These are phyloP conservation scores for Cyprinodon variegatus DNA, from an alignment of 2,113 vertebrate genomes.

Conservation along the genomic window DNA sequence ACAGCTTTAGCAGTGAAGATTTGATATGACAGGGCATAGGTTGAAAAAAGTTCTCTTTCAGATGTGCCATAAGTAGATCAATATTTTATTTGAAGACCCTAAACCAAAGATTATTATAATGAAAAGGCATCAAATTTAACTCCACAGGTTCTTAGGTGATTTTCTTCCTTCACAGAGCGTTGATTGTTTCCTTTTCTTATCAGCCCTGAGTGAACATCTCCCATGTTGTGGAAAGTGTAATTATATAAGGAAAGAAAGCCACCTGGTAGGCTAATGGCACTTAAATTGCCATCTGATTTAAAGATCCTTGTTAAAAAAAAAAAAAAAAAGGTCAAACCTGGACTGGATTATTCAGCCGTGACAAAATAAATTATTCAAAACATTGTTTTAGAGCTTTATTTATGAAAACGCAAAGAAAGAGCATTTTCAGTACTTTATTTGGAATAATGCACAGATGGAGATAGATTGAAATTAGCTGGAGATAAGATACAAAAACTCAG, in stretches of 20 bases:
- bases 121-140: no score
- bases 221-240: neutral
- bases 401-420: neutral
- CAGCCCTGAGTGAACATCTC: neutral
- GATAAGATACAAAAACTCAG: no score
- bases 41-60: neutral
- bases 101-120: no score
- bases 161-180: neutral
- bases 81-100: no score
- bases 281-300: neutral
- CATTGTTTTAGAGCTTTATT: neutral
- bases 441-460: no score
- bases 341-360: neutral
- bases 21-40: neutral
- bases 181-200: neutral
- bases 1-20: no score
- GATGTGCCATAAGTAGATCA: neutral
- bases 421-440: no score
- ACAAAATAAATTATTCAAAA: neutral
- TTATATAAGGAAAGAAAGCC: neutral
- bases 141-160: neutral
- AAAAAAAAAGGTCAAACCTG: neutral
- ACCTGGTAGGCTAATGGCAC: neutral
- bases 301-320: neutral
- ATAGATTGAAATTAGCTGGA: no score